Percentiles rank a stretch among this genome's conserved stretches.
These are phyloP conservation scores for Diarsia dahlii DNA, from an alignment of 2,888 invertebrate genomes.

Conservation along the genomic window DNA sequence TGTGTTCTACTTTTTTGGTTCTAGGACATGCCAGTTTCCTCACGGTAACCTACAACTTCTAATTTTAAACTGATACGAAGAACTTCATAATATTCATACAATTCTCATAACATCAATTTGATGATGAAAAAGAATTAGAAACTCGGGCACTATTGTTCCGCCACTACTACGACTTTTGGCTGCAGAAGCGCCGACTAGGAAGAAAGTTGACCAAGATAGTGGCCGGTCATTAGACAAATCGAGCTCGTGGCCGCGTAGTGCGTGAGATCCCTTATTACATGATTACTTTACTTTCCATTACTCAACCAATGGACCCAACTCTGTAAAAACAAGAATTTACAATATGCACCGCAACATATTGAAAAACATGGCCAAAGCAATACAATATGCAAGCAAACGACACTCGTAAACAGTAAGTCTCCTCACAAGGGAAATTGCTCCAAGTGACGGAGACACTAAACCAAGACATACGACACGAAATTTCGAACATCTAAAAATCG, in stretches of 20 bases:
- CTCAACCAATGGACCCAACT: neutral
- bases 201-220: neutral
- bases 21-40: too few species aligned
- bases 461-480: conserved; percentile 45
- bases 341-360: conserved; percentile 12
- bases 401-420: conserved; percentile 53
- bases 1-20: too few species aligned
- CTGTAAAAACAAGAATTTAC: conserved; percentile 1
- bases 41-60: too few species aligned
- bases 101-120: too few species aligned
- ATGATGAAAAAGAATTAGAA: neutral
- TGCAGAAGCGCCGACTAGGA: neutral
- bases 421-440: conserved; percentile 57
- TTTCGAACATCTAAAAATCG: conserved; percentile 49
- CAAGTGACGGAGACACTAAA: conserved; percentile 45
- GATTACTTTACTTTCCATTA: neutral
- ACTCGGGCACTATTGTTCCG: too few species aligned
- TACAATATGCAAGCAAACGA: conserved; percentile 52
- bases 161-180: neutral
- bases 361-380: conserved; percentile 32
- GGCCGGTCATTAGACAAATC: neutral
- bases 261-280: neutral
- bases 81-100: too few species aligned
- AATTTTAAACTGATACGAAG: too few species aligned
- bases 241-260: neutral